Conservation (phyloP, 2,888 invertebrate genomes). For the Ephialtes manifestator region DNA sequence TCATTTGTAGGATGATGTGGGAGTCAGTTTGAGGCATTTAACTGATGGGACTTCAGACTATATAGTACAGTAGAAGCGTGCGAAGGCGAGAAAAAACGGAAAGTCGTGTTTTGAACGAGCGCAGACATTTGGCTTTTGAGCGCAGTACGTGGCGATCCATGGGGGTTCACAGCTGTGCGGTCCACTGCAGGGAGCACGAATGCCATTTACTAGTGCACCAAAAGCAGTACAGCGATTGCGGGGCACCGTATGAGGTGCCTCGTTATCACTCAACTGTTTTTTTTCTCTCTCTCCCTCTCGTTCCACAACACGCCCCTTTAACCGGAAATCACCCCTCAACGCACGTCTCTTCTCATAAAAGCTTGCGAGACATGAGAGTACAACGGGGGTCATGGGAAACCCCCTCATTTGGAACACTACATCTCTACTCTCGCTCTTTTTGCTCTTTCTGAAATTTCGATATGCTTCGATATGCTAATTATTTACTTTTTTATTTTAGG, state of each 20-base stretch:
- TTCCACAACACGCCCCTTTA: constrained; percentile 40
- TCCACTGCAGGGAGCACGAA: constrained; percentile 68
- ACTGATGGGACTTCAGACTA: background rate
- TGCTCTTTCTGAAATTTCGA: constrained; percentile 27
- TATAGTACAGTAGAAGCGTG: background rate
- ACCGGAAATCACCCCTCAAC: constrained; percentile 63
- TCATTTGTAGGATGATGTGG: too few species aligned
- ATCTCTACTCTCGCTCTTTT: constrained; percentile 50
- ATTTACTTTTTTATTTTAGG: background rate
- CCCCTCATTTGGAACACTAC: constrained; percentile 73
- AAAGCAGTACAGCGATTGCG: constrained; percentile 59
- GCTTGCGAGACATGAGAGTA: constrained; percentile 35
- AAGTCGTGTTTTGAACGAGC: constrained; percentile 36
- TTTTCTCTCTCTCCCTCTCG: constrained; percentile 73
- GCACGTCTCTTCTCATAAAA: constrained; percentile 57
- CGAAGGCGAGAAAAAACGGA: constrained; percentile 4
- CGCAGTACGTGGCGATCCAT: constrained; percentile 45
- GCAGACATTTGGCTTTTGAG: constrained; percentile 44
- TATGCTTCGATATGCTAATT: background rate
- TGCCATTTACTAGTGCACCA: constrained; percentile 34
- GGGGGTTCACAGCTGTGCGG: constrained; percentile 74
- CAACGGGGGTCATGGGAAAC: constrained; percentile 75
- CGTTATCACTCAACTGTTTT: constrained; percentile 82
- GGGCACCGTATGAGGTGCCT: constrained; percentile 79
- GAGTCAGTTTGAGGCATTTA: too few species aligned